Conservation (phyloP, 2,113 vertebrate species). For the Athene noctua region DNA sequence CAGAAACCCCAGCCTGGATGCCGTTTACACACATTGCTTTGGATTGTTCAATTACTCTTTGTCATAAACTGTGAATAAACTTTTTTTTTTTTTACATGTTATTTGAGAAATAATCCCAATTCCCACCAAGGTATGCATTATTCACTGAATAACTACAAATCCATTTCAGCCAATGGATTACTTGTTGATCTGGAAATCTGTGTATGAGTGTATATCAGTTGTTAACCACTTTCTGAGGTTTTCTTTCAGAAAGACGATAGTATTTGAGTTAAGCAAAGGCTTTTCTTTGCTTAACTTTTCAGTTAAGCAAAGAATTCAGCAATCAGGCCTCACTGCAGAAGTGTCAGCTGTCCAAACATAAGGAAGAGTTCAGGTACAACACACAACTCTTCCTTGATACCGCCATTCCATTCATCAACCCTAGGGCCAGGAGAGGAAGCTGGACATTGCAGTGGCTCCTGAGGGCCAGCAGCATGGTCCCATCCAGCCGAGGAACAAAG, state of each 20-base stretch:
- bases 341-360: fast-evolving
- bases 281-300: no score
- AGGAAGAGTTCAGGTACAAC: not conserved
- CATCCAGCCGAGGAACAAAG: not conserved
- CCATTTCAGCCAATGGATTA: not conserved
- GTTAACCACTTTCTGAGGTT: not conserved
- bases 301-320: not conserved
- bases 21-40: not conserved
- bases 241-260: not conserved
- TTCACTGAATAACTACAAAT: not conserved
- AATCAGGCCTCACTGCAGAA: not conserved
- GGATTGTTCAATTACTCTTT: not conserved
- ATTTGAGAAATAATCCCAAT: not conserved
- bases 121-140: not conserved
- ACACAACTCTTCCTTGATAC: not conserved
- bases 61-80: no score
- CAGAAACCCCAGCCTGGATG: not conserved
- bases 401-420: not conserved
- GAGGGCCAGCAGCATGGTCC: not conserved
- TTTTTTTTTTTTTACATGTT: not conserved
- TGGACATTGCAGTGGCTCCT: not conserved
- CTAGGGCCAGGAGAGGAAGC: not conserved
- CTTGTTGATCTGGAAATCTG: not conserved
- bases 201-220: not conserved
- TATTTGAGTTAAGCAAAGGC: not conserved